Evolutionary conservation across 2,888 invertebrate species (phyloP).

Genomic region (Odontomyia ornata): DNA sequence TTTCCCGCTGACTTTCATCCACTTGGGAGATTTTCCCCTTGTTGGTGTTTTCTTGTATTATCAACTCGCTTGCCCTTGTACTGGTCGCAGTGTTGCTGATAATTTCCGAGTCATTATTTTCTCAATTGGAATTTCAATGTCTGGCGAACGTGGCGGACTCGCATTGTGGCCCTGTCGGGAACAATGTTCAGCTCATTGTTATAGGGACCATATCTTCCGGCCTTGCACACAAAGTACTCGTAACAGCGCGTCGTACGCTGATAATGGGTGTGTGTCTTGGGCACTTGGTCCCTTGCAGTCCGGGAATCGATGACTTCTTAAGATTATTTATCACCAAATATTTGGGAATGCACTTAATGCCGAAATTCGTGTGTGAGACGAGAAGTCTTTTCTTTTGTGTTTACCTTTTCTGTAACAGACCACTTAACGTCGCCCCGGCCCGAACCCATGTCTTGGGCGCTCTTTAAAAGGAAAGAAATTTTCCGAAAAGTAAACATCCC

Average conservation of each 20-base stretch:
- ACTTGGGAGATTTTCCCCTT: not conserved
- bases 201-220: slow-evolving; percentile 31
- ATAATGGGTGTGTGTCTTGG: slow-evolving; percentile 13
- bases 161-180: slow-evolving; percentile 17
- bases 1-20: not conserved
- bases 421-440: slow-evolving; percentile 19
- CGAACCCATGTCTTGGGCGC: not conserved
- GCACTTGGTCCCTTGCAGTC: not conserved
- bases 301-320: slow-evolving; percentile 18
- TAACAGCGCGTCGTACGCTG: slow-evolving; percentile 19
- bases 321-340: slow-evolving; percentile 40
- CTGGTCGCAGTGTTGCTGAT: slow-evolving; percentile 24
- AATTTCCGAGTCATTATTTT: slow-evolving; percentile 45
- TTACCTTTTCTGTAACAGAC: slow-evolving; percentile 36
- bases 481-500: slow-evolving; percentile 34
- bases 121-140: slow-evolving; percentile 41
- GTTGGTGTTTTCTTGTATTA: not conserved
- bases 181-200: not conserved
- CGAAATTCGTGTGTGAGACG: slow-evolving; percentile 25
- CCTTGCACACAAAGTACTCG: not conserved
- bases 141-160: slow-evolving; percentile 37
- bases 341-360: slow-evolving; percentile 36
- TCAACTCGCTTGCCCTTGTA: not conserved
- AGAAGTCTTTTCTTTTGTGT: not conserved
- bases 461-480: slow-evolving; percentile 13